Evolutionary conservation across 2,797 vertebrate species (phyloP).

Genomic region (Remorina albescens): DNA sequence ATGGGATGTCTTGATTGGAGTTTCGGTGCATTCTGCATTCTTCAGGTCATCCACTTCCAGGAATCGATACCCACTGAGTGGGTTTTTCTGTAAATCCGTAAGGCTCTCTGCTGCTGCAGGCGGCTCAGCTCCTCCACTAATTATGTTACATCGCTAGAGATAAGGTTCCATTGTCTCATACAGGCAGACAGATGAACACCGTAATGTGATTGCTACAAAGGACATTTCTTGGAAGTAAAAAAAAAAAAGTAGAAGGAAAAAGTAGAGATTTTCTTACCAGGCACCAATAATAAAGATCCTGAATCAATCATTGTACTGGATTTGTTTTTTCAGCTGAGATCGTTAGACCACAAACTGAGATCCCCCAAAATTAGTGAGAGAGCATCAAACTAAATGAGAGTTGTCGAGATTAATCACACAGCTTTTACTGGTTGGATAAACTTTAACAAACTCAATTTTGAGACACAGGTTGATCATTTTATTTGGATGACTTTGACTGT

Average conservation of each 20-base stretch:
- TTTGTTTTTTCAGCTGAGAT: conserved; percentile 6
- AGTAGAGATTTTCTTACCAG: conserved; percentile 19
- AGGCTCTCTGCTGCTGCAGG: conserved; percentile 37
- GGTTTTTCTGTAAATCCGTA: conserved; percentile 60
- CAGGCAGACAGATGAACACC: conserved; percentile 28
- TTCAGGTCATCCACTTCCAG: conserved; percentile 44
- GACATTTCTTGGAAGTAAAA: conserved; percentile 36
- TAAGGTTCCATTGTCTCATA: conserved; percentile 49
- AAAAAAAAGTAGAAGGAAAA: not conserved
- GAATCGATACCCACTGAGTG: conserved; percentile 62
- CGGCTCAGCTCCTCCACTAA: conserved; percentile 48
- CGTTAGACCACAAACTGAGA: not conserved
- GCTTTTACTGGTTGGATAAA: too few relatives aligned
- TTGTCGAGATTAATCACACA: not conserved
- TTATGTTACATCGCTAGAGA: conserved; percentile 52
- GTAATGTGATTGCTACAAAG: conserved; percentile 26
- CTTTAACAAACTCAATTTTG: too few relatives aligned
- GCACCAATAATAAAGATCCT: not conserved
- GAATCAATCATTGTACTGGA: conserved; percentile 6
- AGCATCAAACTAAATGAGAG: too few relatives aligned
- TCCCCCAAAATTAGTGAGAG: not conserved
- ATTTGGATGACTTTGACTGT: too few relatives aligned
- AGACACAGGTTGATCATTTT: too few relatives aligned
- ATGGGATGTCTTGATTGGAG: conserved; percentile 50
- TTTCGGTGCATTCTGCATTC: conserved; percentile 33